A percentile compares a stretch with the other conserved stretches of the same genome.
Conservation (phyloP, 1,140 invertebrate genomes). For the Portunus trituberculatus region DNA sequence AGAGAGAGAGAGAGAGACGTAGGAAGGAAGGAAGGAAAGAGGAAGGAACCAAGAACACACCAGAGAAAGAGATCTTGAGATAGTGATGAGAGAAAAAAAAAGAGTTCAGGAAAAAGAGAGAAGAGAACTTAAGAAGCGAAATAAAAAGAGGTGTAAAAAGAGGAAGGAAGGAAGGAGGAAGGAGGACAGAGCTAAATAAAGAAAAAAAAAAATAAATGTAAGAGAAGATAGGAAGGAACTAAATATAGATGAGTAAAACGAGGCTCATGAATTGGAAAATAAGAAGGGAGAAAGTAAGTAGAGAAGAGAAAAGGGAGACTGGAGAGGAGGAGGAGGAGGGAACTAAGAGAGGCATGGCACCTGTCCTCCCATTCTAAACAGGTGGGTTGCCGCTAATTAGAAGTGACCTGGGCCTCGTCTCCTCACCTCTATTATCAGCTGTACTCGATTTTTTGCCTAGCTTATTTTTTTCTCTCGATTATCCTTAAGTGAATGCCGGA, state of each 20-base stretch:
- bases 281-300: background rate
- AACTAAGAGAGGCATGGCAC: background rate
- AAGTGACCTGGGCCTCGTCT: background rate
- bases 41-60: too few relatives aligned
- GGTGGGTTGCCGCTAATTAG: background rate
- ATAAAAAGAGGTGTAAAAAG: too few relatives aligned
- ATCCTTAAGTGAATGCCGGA: background rate
- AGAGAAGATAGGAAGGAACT: background rate
- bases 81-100: too few relatives aligned
- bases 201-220: background rate
- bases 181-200: background rate
- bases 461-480: background rate
- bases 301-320: background rate
- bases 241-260: background rate
- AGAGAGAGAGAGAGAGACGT: too few relatives aligned
- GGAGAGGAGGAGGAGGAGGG: background rate
- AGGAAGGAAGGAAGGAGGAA: background rate
- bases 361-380: background rate
- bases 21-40: too few relatives aligned
- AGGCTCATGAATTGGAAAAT: background rate
- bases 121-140: too few relatives aligned
- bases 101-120: too few relatives aligned
- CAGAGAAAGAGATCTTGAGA: too few relatives aligned
- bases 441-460: background rate
- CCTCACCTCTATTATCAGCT: background rate